phyloP scores from a whole-genome alignment of 2,888 invertebrate genomes.

The Luffia ferchaultella region DNA sequence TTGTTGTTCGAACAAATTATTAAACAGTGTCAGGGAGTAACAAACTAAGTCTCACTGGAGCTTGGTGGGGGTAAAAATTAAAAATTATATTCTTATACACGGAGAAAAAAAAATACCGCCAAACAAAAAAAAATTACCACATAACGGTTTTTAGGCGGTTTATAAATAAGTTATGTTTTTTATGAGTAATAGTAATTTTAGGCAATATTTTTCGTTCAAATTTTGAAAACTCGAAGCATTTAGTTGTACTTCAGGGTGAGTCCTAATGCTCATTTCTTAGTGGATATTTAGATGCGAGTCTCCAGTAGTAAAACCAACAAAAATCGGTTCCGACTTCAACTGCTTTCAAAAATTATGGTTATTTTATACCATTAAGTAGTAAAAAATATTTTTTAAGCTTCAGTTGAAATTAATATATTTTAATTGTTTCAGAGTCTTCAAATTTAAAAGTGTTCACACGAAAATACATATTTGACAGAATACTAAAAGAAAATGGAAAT shows the following conservation, averaged over 20 bases:
- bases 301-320: neutral
- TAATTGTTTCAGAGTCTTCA: neutral
- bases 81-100: too few relatives aligned
- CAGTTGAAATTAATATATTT: neutral
- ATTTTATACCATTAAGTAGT: neutral
- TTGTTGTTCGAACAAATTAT: too few relatives aligned
- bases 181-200: neutral
- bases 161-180: too few relatives aligned
- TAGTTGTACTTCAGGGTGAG: neutral
- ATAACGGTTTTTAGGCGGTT: too few relatives aligned
- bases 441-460: neutral
- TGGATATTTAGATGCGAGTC: neutral
- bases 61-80: too few relatives aligned
- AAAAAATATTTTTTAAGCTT: neutral
- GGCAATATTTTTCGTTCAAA: neutral
- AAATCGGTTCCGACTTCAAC: neutral
- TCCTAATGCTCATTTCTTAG: neutral
- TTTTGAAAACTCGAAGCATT: constrained; percentile 1
- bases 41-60: too few relatives aligned
- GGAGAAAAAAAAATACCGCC: too few relatives aligned
- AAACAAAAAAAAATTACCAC: too few relatives aligned
- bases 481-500: neutral
- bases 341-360: neutral
- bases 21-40: too few relatives aligned
- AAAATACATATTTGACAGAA: neutral